These are phyloP conservation scores for Phortica variegata DNA, from an alignment of 1,140 invertebrate species.

Conservation along the genomic window DNA sequence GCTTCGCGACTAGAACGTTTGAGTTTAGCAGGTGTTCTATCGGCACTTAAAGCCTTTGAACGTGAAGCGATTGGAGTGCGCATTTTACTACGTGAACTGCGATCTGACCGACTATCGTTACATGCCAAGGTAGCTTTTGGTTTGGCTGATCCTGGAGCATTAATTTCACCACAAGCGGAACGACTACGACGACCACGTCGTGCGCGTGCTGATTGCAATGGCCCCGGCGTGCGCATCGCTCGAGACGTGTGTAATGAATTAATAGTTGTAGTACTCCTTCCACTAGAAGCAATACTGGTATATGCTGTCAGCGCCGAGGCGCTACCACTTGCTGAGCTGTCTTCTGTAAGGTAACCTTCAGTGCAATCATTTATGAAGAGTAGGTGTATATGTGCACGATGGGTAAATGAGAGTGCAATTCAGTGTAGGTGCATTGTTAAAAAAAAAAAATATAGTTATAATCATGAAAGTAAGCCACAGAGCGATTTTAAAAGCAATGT, in stretches of 20 bases:
- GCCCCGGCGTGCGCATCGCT: slow-evolving; percentile 41
- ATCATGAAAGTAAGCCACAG: too few species aligned
- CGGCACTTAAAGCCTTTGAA: slow-evolving; percentile 46
- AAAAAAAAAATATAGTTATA: neutral
- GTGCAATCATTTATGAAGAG: slow-evolving; percentile 10
- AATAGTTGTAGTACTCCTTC: neutral
- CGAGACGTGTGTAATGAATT: slow-evolving; percentile 29
- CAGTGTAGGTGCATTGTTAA: slow-evolving; percentile 6
- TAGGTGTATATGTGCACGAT: slow-evolving; percentile 6
- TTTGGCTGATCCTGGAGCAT: slow-evolving; percentile 14
- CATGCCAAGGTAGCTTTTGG: slow-evolving; percentile 1
- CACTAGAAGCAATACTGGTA: slow-evolving; percentile 4
- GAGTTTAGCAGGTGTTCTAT: slow-evolving; percentile 27
- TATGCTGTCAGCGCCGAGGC: slow-evolving; percentile 20
- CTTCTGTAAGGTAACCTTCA: slow-evolving; percentile 57
- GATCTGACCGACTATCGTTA: slow-evolving; percentile 10
- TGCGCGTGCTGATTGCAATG: slow-evolving; percentile 44
- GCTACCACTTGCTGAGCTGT: slow-evolving; percentile 29
- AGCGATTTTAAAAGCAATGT: too few species aligned
- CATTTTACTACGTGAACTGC: slow-evolving; percentile 42
- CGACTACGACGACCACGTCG: slow-evolving; percentile 42
- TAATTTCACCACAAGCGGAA: slow-evolving; percentile 34
- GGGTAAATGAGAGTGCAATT: neutral
- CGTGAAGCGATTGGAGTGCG: slow-evolving; percentile 44
- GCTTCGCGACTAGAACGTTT: slow-evolving; percentile 10